A percentile compares a stretch with the other conserved stretches of the same genome.
Evolutionary conservation across 2,113 vertebrate genomes (phyloP).

Genomic region (Numenius arquata): DNA sequence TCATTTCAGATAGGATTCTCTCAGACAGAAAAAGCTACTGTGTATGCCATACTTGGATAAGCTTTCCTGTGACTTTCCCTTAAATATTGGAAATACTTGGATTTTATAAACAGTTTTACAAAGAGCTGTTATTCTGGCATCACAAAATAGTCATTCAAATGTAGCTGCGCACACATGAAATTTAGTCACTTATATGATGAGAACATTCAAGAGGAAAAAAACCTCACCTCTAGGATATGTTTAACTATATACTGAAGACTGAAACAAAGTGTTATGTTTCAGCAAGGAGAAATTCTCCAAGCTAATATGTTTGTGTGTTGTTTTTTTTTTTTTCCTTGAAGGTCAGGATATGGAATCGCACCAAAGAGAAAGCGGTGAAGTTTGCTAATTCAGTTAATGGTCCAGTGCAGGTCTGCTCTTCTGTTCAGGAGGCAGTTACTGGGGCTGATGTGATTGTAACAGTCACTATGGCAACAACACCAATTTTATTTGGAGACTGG

Average conservation of each 20-base stretch:
- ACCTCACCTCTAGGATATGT: accelerated
- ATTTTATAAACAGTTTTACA: neutral
- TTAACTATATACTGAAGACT: neutral
- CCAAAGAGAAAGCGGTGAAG: conserved; percentile 66
- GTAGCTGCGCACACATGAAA: neutral
- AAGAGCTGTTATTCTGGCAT: neutral
- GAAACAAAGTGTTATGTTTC: neutral
- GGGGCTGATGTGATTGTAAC: conserved; percentile 92
- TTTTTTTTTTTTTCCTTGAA: conserved; percentile 22
- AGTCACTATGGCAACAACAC: conserved; percentile 84
- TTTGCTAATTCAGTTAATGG: conserved; percentile 74
- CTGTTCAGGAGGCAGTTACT: conserved; percentile 82
- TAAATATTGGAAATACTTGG: neutral
- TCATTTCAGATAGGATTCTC: neutral
- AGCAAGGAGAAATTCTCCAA: neutral
- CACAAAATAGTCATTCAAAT: neutral
- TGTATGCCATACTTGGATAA: neutral
- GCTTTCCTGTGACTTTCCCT: neutral
- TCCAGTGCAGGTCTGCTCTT: conserved; percentile 75
- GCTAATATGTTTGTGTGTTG: no score
- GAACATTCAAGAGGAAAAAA: neutral
- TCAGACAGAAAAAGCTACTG: neutral
- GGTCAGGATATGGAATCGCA: conserved; percentile 90
- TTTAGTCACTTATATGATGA: neutral
- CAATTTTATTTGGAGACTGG: conserved; percentile 88